These are phyloP conservation scores for Leucophora obtusa DNA, from an alignment of 2,888 invertebrate genomes.

Conservation along the genomic window DNA sequence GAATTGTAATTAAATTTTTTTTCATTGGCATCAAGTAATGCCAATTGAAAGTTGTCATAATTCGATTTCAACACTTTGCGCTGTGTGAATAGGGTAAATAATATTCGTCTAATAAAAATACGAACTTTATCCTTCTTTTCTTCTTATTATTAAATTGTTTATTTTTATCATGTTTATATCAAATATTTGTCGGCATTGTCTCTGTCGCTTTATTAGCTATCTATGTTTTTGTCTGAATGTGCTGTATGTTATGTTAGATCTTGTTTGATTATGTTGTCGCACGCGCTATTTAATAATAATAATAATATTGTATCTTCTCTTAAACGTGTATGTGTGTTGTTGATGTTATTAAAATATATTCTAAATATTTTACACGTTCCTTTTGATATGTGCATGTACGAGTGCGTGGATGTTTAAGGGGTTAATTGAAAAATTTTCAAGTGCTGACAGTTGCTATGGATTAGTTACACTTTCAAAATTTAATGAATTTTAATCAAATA, in stretches of 20 bases:
- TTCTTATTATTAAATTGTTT: constrained; percentile 13
- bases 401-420: constrained; percentile 57
- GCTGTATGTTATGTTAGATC: constrained; percentile 70
- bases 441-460: constrained; percentile 74
- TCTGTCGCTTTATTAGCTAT: background rate
- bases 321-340: constrained; percentile 29
- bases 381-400: constrained; percentile 28
- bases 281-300: constrained; percentile 74
- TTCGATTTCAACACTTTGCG: no score
- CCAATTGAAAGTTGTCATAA: no score
- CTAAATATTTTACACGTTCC: constrained; percentile 46
- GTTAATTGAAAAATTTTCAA: constrained; percentile 75
- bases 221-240: constrained; percentile 43
- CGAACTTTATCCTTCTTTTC: background rate
- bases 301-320: constrained; percentile 64
- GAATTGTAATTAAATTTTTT: no score
- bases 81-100: background rate
- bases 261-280: constrained; percentile 77
- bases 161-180: constrained; percentile 34
- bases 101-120: background rate
- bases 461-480: constrained; percentile 73
- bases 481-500: constrained; percentile 67
- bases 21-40: no score
- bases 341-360: constrained; percentile 53
- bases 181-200: constrained; percentile 65